Base-by-base conservation (phyloP, 2,113 vertebrate genomes). In the Pampusana beccarii region DNA sequence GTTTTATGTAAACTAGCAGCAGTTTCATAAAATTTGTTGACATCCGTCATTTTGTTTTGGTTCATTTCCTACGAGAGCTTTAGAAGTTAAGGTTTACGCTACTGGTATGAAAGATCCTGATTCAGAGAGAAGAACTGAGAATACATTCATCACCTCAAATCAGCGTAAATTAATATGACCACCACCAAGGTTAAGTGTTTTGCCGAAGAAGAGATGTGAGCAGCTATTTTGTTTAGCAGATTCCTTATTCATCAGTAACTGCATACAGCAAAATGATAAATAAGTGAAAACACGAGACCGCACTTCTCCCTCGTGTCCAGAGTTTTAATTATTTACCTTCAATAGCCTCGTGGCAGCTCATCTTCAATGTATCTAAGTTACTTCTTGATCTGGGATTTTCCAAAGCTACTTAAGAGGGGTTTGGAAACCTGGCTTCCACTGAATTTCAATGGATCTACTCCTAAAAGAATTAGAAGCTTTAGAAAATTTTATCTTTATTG, bases 401-500 rank as follows among this genome's bases (percentile, higher is more conserved):
- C 60, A 74, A 86, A 96, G 74, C 79, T 91, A 72, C 51, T 83
- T 58, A 60, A 66, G 72, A 89, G 38, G 20, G 26, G 51, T 66
- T 93, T 90, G 90, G 67, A 79, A 90, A 83, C 61, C 29, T 46
- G 65, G 31, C 15, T 78, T 64, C 77, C 72, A 71, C 16, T 53
- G 81, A 92, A 90, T 93, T 83, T 86, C 71, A 83, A 71, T 88
- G 46, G 66, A 73, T 75, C 61, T 70, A 66, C 70, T 89, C 42
- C 80, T 71, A 83, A 85, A 97, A 87, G 57, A 93, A 88, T 90
- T 67, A 78, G 34, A 48, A 92, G 72, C 42, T 90, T 86, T 64
- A 90, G 33, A 48, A 97, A 93, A 74, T 71, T 65, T 91, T 85
- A 66, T 92, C 75, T 88, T 93, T 44, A 64, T 80, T 62, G 80